A percentile compares a stretch with the other conserved stretches of the same genome.
phyloP scores from a whole-genome alignment of 2,113 vertebrate genomes.

The Tychaedon coryphoeus region DNA sequence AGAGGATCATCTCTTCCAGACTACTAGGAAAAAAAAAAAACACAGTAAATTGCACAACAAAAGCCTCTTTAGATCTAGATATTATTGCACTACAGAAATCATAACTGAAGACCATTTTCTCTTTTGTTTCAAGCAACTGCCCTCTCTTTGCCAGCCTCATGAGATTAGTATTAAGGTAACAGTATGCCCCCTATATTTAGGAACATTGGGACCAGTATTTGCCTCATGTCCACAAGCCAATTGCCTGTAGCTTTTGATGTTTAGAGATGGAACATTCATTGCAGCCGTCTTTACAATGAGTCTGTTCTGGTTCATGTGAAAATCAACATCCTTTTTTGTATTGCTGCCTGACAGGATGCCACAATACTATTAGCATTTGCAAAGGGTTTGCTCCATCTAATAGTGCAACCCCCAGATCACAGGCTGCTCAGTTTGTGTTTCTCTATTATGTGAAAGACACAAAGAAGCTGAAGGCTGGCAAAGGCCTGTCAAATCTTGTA shows the following conservation, averaged over 20 bases:
- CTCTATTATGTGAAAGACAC: conserved; percentile 91
- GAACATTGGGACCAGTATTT: neutral
- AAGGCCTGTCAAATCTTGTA: conserved; percentile 93
- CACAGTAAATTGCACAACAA: neutral
- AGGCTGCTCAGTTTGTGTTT: conserved; percentile 92
- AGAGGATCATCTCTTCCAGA: neutral
- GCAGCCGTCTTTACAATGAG: conserved; percentile 76
- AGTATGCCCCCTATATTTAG: neutral
- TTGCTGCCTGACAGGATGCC: conserved; percentile 78
- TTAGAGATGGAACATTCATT: conserved; percentile 68
- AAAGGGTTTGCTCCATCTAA: conserved; percentile 86
- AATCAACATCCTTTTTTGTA: conserved; percentile 84
- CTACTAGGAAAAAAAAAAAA: neutral
- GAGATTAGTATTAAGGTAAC: neutral
- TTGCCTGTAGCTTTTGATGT: conserved; percentile 67
- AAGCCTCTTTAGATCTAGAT: neutral
- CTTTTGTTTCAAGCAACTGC: neutral
- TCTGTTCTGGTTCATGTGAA: conserved; percentile 78
- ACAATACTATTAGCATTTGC: conserved; percentile 98
- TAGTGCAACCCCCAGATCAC: conserved; percentile 78
- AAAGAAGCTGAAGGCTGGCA: conserved; percentile 88
- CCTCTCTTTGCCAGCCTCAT: neutral
- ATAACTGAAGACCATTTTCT: neutral
- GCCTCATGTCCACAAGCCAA: conserved; percentile 38
- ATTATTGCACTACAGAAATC: neutral